Conservation (phyloP, 2,888 invertebrate genomes). For the Hipparchia semele region DNA sequence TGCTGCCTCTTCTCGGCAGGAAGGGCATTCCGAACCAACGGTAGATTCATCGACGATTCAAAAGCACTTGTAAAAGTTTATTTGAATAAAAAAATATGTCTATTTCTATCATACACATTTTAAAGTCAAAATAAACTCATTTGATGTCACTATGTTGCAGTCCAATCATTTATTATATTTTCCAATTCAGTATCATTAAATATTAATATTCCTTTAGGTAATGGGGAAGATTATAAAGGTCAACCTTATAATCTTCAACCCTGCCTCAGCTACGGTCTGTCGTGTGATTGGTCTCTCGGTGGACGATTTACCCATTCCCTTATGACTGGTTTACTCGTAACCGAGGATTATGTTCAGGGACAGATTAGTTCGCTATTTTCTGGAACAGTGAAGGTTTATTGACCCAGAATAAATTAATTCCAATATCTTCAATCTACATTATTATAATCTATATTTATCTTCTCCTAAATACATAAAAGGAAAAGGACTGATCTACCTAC, state of each 20-base stretch:
- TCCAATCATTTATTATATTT: too few relatives aligned
- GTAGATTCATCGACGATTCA: too few relatives aligned
- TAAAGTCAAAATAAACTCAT: too few relatives aligned
- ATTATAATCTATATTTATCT: too few relatives aligned
- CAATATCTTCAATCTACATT: neutral
- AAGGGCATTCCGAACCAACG: too few relatives aligned
- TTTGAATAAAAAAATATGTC: too few relatives aligned
- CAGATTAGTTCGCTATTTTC: constrained; percentile 17
- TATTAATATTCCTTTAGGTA: neutral
- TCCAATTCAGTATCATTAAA: neutral
- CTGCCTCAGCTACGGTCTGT: neutral
- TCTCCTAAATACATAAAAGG: too few relatives aligned
- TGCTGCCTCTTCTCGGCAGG: too few relatives aligned
- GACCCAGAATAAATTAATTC: constrained; percentile 11
- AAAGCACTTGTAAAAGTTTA: too few relatives aligned
- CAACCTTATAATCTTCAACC: constrained; percentile 11
- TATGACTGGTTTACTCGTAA: neutral
- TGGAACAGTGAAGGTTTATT: constrained; percentile 11
- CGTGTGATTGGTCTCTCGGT: constrained; percentile 16
- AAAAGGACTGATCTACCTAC: too few relatives aligned
- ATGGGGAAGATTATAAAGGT: constrained; percentile 15
- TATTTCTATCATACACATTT: too few relatives aligned
- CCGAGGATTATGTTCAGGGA: constrained; percentile 11
- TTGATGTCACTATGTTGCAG: too few relatives aligned
- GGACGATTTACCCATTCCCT: constrained; percentile 11